phyloP scores from a whole-genome alignment of 2,797 vertebrate genomes.

The Micropoecilia bifurca region DNA sequence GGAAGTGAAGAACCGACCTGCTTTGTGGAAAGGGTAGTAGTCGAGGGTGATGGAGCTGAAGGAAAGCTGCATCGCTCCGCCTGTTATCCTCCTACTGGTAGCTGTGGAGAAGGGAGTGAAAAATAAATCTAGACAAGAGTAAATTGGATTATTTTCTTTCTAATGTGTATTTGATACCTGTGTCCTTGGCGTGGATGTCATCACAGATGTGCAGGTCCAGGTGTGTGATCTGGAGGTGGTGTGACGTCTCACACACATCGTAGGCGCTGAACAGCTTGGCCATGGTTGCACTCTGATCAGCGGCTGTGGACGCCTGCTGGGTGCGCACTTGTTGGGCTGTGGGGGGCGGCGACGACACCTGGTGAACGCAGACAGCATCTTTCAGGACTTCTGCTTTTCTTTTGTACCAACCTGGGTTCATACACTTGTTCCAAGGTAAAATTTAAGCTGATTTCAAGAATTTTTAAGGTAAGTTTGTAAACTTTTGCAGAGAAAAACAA shows the following conservation, averaged over 20 bases:
- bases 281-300: constrained; percentile 90
- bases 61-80: constrained; percentile 98
- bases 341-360: constrained; percentile 84
- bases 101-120: constrained; percentile 70
- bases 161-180: constrained; percentile 77
- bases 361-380: constrained; percentile 16
- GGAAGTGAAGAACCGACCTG: constrained; percentile 79
- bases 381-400: neutral
- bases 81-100: constrained; percentile 88
- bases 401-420: neutral
- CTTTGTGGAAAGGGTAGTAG: constrained; percentile 97
- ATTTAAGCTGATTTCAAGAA: too few relatives aligned
- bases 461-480: too few relatives aligned
- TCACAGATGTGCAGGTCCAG: constrained; percentile 98
- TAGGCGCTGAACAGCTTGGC: constrained; percentile 90
- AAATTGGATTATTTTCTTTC: neutral
- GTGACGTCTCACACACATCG: constrained; percentile 96
- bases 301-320: constrained; percentile 83
- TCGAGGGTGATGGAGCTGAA: constrained; percentile 95
- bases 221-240: constrained; percentile 97
- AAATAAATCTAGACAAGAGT: neutral
- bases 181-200: constrained; percentile 93
- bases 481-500: too few relatives aligned
- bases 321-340: constrained; percentile 88
- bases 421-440: too few relatives aligned